These are phyloP conservation scores for Delphinus delphis DNA, from an alignment of 2,113 vertebrate genomes.

Conservation along the genomic window DNA sequence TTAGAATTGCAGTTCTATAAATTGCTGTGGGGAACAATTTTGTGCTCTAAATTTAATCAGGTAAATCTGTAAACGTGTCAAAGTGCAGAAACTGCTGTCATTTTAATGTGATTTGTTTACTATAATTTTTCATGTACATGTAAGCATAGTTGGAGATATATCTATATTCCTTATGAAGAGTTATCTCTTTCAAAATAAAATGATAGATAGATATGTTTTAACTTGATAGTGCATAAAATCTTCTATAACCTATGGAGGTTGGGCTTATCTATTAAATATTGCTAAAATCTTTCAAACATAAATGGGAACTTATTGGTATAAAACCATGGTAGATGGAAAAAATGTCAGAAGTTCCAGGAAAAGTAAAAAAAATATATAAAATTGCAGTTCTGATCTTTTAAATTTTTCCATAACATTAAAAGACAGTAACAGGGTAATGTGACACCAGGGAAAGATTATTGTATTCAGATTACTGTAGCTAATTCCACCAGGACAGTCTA, in stretches of 20 bases:
- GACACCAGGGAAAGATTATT: neutral
- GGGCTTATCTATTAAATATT: neutral
- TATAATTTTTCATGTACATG: neutral
- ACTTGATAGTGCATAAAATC: neutral
- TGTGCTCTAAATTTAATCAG: constrained; percentile 43
- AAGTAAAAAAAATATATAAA: neutral
- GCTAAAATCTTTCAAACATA: neutral
- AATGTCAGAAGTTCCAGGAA: neutral
- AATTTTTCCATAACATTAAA: neutral
- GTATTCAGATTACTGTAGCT: neutral
- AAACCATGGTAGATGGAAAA: neutral
- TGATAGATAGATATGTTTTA: neutral
- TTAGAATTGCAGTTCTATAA: neutral
- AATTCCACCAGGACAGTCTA: neutral
- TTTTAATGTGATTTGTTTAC: constrained; percentile 52
- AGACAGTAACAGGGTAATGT: neutral
- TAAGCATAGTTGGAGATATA: constrained; percentile 20
- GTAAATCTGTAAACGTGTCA: constrained; percentile 30
- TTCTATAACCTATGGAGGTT: neutral
- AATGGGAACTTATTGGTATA: neutral
- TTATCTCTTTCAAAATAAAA: constrained; percentile 1
- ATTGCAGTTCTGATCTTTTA: neutral
- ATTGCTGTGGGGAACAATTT: constrained; percentile 4
- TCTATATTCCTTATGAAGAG: neutral
- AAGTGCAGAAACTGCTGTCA: neutral